phyloP scores from a whole-genome alignment of 2,888 invertebrate genomes.

The Heteropelma amictum region DNA sequence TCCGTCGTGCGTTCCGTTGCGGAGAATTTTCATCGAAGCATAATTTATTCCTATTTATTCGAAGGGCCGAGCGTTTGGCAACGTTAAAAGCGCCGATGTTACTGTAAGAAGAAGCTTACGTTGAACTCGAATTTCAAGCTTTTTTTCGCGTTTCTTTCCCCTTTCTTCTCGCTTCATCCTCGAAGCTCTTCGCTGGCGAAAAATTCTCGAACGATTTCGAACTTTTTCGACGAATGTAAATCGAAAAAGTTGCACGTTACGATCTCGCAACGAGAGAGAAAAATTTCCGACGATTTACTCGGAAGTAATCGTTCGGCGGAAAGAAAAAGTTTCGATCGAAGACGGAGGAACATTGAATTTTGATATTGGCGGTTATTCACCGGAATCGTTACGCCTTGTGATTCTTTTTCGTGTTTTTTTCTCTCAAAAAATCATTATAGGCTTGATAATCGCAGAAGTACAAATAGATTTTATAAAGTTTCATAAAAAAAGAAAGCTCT shows the following conservation, averaged over 20 bases:
- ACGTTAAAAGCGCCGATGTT: slow-evolving; percentile 7
- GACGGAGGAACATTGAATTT: too few species aligned
- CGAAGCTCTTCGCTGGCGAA: too few species aligned
- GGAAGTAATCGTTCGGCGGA: too few species aligned
- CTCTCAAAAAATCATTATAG: not conserved
- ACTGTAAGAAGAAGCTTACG: slow-evolving; percentile 16
- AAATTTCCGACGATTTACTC: too few species aligned
- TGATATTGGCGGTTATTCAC: too few species aligned
- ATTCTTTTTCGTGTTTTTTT: slow-evolving; percentile 6
- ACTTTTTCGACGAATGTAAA: too few species aligned
- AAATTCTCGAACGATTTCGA: too few species aligned
- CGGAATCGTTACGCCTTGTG: not conserved
- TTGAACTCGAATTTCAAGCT: not conserved
- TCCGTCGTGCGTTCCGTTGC: not conserved
- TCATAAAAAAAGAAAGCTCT: slow-evolving; percentile 19
- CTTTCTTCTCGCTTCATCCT: not conserved
- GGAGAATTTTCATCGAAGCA: not conserved
- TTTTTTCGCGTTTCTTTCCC: slow-evolving; percentile 1
- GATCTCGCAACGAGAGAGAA: too few species aligned
- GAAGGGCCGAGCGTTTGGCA: not conserved
- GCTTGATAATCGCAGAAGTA: slow-evolving; percentile 35
- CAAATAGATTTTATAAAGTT: slow-evolving; percentile 46
- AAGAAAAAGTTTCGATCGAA: too few species aligned
- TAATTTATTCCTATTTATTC: slow-evolving; percentile 44
- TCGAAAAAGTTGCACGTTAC: too few species aligned